Conservation (phyloP, 2,113 vertebrate species). For the Onychostruthus taczanowskii region DNA sequence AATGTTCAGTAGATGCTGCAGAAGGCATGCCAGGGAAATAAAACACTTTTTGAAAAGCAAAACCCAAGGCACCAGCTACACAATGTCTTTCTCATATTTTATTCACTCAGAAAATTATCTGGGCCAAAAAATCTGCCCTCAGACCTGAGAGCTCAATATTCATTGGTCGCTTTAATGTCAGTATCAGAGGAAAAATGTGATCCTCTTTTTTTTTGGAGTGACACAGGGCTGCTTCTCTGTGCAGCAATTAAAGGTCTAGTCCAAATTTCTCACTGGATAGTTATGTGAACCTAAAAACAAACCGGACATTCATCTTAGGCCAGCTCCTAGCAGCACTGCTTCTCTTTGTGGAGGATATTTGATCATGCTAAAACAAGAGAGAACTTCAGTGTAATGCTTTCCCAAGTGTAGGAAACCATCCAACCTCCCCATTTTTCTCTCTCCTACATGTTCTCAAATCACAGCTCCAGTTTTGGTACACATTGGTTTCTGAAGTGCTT, state of each 20-base stretch:
- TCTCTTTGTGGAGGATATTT: not conserved
- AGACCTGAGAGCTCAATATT: not conserved
- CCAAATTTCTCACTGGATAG: slow-evolving; percentile 37
- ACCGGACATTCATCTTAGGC: not conserved
- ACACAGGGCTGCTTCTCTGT: not conserved
- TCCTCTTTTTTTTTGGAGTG: not conserved
- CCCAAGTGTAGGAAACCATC: not conserved
- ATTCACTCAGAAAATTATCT: not conserved
- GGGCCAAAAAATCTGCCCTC: slow-evolving; percentile 48
- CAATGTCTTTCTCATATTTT: slow-evolving; percentile 20
- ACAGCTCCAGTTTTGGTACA: not conserved
- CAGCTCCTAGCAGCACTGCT: not conserved
- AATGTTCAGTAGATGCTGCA: not conserved
- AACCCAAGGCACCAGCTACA: slow-evolving; percentile 34
- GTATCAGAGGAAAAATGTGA: slow-evolving; percentile 37
- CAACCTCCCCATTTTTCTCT: not conserved
- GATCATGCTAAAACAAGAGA: not conserved
- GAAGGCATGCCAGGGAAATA: slow-evolving; percentile 50
- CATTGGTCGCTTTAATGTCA: not conserved
- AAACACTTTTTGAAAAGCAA: slow-evolving; percentile 35
- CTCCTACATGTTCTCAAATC: not conserved
- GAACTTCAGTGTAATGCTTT: not conserved
- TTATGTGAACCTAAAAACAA: slow-evolving; percentile 24
- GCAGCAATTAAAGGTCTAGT: slow-evolving; percentile 19
- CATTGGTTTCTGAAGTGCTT: not conserved